Base-by-base conservation (phyloP, 1,140 invertebrate species). In the Periplaneta americana region DNA sequence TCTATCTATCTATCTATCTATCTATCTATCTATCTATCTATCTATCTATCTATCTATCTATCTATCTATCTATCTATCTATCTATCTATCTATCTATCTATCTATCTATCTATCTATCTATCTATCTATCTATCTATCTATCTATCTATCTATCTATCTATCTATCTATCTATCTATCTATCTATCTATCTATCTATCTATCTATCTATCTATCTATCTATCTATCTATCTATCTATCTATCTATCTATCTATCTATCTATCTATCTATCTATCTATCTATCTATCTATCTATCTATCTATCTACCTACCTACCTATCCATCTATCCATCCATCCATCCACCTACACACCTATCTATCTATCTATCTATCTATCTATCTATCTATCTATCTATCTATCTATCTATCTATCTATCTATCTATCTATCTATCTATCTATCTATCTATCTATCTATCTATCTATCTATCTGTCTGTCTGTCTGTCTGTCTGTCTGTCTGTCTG, bases 371-470 rank as follows among this genome's bases (percentile, higher is more conserved):
- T 76, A 31, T 76, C 75, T 76, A 31, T 76, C 75, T 76, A 31
- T 76, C 75, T 76, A 31, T 76, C 75, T 76, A 11, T 76, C 13
- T 76, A 11, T 79, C 11, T 79, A 13, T 79, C 31, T 79, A 34
- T 79, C 31, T 79, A 13, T 79, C 10, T 79, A 13, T 79, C 10
- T 79, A 13, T 79, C 31, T 79, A 34, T 79, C 31, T 79, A 34
- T 79, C 31, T 79, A 13, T 79, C 10, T 79, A 13, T 79, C 32
- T 79, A 34, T 79, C 31, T 79, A 17, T 79, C 32, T 79, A 11
- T 76, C 13, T 79, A 13, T 33, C 78, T 79, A 34, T 79, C 78
- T 79, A 34, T n/a, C n/a, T n/a, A n/a, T n/a, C n/a, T n/a, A n/a
- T n/a, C n/a, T n/a, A n/a, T n/a, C n/a, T n/a, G n/a, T 79, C 35